Evolutionary conservation across 1,140 invertebrate species (phyloP).

Genomic region (Pseudomyrmex gracilis): DNA sequence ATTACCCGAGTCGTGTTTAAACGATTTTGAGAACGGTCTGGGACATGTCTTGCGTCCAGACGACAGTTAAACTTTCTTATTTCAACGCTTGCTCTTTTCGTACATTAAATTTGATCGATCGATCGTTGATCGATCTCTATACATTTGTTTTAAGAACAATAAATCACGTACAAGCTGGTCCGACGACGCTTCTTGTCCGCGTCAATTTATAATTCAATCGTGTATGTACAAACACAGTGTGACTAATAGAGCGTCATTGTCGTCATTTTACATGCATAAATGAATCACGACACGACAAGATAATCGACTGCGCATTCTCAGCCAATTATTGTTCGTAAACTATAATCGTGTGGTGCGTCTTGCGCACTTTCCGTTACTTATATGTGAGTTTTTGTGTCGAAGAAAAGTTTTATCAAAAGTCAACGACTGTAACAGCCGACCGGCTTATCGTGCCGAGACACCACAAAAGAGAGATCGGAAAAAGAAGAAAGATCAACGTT

Average conservation of each 20-base stretch:
- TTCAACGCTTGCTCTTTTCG: neutral
- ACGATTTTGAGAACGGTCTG: neutral
- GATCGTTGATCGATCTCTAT: neutral
- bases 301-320: slow-evolving; percentile 57
- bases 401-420: slow-evolving; percentile 8
- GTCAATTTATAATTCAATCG: slow-evolving; percentile 64
- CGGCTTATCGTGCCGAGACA: neutral
- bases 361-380: slow-evolving; percentile 52
- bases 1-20: slow-evolving; percentile 28
- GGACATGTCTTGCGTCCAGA: neutral
- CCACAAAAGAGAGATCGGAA: neutral
- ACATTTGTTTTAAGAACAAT: neutral
- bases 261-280: slow-evolving; percentile 66
- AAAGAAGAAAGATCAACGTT: neutral
- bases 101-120: slow-evolving; percentile 12
- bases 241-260: slow-evolving; percentile 69
- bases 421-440: neutral
- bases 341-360: slow-evolving; percentile 51
- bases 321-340: slow-evolving; percentile 61
- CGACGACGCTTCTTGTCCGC: slow-evolving; percentile 46
- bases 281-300: slow-evolving; percentile 72
- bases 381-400: slow-evolving; percentile 1
- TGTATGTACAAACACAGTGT: slow-evolving; percentile 56
- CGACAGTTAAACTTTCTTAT: neutral
- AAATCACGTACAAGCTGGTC: neutral